A percentile compares a stretch with the other conserved stretches of the same genome.
phyloP scores from a whole-genome alignment of 1,140 invertebrate genomes.

The Orchestia grillus region DNA sequence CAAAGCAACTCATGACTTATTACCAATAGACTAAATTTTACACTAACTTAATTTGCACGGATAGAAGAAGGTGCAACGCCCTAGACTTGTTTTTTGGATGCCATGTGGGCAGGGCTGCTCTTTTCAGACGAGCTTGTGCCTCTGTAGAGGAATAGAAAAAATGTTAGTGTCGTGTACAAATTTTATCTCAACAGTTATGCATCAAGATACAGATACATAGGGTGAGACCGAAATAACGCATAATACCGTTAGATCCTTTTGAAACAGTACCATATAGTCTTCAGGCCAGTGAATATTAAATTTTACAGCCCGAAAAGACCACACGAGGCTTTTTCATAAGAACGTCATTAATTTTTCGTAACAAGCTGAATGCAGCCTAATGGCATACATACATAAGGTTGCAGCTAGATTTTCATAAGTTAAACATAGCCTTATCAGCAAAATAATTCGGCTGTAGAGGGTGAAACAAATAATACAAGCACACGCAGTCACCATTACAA shows the following conservation, averaged over 20 bases:
- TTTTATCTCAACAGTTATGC: too few relatives aligned
- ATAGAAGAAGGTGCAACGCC: neutral
- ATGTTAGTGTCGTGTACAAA: neutral
- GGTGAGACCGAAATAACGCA: too few relatives aligned
- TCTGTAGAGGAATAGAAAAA: neutral
- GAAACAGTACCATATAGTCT: too few relatives aligned
- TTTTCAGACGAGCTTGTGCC: neutral
- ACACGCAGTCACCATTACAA: neutral
- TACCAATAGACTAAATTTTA: neutral
- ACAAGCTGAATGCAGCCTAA: too few relatives aligned
- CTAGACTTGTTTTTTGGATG: neutral
- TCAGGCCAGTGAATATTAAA: too few relatives aligned
- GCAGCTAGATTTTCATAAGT: too few relatives aligned
- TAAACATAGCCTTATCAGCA: neutral
- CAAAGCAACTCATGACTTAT: neutral
- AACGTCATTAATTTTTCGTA: too few relatives aligned
- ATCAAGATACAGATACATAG: too few relatives aligned
- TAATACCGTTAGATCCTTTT: too few relatives aligned
- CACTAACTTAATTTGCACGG: neutral
- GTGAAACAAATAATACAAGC: neutral
- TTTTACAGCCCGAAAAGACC: too few relatives aligned
- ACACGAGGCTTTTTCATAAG: too few relatives aligned
- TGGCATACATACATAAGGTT: too few relatives aligned
- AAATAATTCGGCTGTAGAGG: neutral
- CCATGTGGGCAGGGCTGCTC: neutral